Base-by-base conservation (phyloP, 2,113 vertebrate genomes). In the Colius striatus region DNA sequence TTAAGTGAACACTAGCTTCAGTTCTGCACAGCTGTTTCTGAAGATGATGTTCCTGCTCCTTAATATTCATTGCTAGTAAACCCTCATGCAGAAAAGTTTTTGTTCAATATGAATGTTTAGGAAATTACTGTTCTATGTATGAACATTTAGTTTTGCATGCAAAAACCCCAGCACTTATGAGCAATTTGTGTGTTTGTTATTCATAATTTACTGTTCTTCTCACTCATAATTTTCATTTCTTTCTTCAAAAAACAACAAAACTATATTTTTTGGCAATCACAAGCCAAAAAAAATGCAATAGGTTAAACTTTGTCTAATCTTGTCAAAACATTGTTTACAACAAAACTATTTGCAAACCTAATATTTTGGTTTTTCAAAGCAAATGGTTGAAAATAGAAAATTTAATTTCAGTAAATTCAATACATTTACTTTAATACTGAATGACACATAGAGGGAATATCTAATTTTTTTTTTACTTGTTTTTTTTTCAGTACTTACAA, bases 71-170 rank as follows among this genome's bases (percentile, higher is more conserved):
- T 93, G 38, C 79, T 88, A 93, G 76, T 45, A 71, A 96, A 94
- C 20, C 36, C 19, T 95, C 65, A 90, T 23, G 34, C 48, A 75
- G 65, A 77, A 34, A 90, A 68, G 74, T 85, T 95, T 95, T 97
- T 96, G 91, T 96, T 95, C 85, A 85, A 83, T 57, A 68, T 90
- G 94, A 96, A 96, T 97, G 90, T 96, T 96, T 96, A 96, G 94
- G 92, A 96, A 97, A 96, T 96, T 88, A 71, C 92, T 78, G 14
- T 68, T 93, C 85, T 90, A n/a, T 81, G 27, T 71, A 72, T 55
- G 94, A 96, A 84, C 94, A 90, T 80, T 90, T 86, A 92, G 83
- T 88, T 95, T 90, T 90, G 72, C 79, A 53, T 86, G 79, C 67
- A 94, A 78, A 95, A 72, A 0, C 0, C 2, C 7, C 32, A 53